Percentiles rank a stretch among this genome's conserved stretches.
Evolutionary conservation across 2,888 invertebrate genomes (phyloP).

Genomic region (Mylabris sibirica): DNA sequence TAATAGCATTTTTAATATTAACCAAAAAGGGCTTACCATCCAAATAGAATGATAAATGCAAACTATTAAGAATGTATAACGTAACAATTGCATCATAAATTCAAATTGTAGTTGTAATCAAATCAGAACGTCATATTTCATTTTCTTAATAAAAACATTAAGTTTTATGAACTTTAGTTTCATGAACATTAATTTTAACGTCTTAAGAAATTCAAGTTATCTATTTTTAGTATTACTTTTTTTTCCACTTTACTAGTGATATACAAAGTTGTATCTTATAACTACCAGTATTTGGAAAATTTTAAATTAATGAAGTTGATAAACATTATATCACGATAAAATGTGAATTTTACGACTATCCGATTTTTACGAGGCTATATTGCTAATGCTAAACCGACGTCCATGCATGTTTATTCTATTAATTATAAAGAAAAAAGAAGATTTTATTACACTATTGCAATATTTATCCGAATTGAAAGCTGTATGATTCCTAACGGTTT

Average conservation of each 20-base stretch:
- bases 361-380: background rate
- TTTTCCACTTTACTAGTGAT: background rate
- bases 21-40: background rate
- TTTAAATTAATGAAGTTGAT: background rate
- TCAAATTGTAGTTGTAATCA: background rate
- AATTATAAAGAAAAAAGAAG: background rate
- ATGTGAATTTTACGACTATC: background rate
- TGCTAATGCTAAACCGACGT: background rate
- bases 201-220: background rate
- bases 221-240: background rate
- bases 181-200: background rate
- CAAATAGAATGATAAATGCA: background rate
- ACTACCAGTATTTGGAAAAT: background rate
- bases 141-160: constrained; percentile 7
- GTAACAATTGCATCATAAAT: constrained; percentile 2
- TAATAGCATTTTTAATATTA: background rate
- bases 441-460: too few species aligned
- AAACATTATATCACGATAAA: background rate
- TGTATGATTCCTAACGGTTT: too few species aligned
- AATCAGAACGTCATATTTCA: constrained; percentile 10
- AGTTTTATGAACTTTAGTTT: background rate
- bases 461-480: too few species aligned
- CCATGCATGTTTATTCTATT: background rate
- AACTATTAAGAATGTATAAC: background rate
- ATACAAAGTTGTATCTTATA: background rate